Percentiles rank a stretch among this genome's conserved stretches.
These are phyloP conservation scores for Phoronis australis DNA, from an alignment of 2,888 invertebrate genomes.

Conservation along the genomic window DNA sequence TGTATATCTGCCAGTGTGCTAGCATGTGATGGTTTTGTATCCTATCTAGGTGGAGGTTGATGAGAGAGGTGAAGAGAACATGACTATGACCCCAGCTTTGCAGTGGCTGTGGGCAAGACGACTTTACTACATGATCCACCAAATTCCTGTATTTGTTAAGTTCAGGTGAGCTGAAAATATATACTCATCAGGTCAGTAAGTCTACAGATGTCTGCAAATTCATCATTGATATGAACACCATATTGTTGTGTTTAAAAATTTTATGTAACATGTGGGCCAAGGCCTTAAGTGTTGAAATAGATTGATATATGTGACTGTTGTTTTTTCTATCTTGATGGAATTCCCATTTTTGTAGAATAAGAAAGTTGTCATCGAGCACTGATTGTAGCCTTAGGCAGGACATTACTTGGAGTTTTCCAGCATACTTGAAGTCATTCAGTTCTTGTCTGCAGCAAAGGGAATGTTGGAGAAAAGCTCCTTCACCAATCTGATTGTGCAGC, in stretches of 20 bases:
- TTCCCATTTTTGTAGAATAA: background rate
- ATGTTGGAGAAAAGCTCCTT: too few relatives aligned
- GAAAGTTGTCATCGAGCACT: background rate
- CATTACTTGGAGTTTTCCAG: conserved; percentile 37
- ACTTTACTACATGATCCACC: conserved; percentile 36
- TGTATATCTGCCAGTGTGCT: background rate
- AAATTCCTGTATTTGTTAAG: conserved; percentile 41
- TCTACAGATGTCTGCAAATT: too few relatives aligned
- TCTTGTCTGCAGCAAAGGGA: conserved; percentile 24
- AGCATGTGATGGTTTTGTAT: background rate
- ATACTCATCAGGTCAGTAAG: too few relatives aligned
- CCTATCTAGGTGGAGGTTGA: background rate
- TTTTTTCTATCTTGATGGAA: background rate
- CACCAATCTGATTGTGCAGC: too few relatives aligned
- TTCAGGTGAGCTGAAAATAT: conserved; percentile 41
- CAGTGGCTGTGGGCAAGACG: conserved; percentile 50
- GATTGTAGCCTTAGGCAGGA: conserved; percentile 46
- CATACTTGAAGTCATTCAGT: conserved; percentile 43
- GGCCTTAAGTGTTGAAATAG: too few relatives aligned
- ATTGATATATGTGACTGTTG: too few relatives aligned
- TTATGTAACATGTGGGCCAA: too few relatives aligned
- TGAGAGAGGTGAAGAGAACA: background rate
- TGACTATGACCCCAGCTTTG: conserved; percentile 31
- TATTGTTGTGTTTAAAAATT: too few relatives aligned
- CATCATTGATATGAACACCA: too few relatives aligned